Percentiles rank a stretch among this genome's conserved stretches.
phyloP scores from a whole-genome alignment of 2,888 invertebrate genomes.

The Chalcosyrphus nemorum region DNA sequence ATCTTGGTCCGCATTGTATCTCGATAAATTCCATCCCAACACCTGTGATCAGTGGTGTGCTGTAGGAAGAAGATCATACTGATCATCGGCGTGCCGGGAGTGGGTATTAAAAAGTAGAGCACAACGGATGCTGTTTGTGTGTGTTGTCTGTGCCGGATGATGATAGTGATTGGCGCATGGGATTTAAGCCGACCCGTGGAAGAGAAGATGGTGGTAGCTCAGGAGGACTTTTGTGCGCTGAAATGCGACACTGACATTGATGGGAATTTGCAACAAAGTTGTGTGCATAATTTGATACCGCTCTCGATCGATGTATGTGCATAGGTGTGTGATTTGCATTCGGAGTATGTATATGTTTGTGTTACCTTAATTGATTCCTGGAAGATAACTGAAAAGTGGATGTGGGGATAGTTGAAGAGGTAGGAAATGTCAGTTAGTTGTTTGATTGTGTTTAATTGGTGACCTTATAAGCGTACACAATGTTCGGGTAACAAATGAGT shows the following conservation, averaged over 20 bases:
- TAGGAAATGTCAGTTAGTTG: background rate
- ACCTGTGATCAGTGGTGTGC: conserved; percentile 50
- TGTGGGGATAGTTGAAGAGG: background rate
- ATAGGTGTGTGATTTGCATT: no score
- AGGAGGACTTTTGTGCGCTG: conserved; percentile 6
- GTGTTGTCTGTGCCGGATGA: conserved; percentile 17
- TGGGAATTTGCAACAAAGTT: conserved; percentile 40
- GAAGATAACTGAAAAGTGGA: background rate
- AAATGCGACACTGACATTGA: conserved; percentile 53
- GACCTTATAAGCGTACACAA: no score
- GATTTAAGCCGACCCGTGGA: conserved; percentile 18
- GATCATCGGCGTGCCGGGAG: conserved; percentile 16
- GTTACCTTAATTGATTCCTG: background rate
- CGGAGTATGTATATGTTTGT: no score
- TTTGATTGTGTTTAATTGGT: background rate
- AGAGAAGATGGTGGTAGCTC: background rate
- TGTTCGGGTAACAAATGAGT: no score
- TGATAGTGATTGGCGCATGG: conserved; percentile 40
- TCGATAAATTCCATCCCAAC: conserved; percentile 69
- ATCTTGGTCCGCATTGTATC: conserved; percentile 38
- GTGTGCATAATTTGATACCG: background rate
- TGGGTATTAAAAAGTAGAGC: conserved; percentile 56
- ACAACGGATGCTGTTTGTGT: conserved; percentile 45
- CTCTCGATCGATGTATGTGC: no score
- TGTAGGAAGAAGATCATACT: conserved; percentile 9